phyloP scores from a whole-genome alignment of 2,797 vertebrate species.

The Oreortyx pictus region DNA sequence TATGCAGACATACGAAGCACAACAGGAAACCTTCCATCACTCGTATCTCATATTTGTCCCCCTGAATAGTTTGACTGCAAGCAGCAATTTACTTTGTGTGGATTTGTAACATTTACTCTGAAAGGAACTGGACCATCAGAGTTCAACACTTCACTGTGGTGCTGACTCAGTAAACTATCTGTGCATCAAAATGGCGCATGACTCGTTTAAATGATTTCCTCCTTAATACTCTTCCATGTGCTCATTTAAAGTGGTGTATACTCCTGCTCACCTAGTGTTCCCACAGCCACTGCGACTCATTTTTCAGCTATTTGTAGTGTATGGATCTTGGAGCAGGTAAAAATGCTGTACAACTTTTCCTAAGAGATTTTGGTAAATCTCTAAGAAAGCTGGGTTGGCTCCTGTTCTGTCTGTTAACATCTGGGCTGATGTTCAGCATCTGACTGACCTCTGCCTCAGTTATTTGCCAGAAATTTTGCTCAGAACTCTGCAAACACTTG shows the following conservation, averaged over 20 bases:
- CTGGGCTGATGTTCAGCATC: neutral
- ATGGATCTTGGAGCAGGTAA: neutral
- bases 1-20: neutral
- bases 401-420: neutral
- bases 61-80: neutral
- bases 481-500: neutral
- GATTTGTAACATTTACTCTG: neutral
- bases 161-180: neutral
- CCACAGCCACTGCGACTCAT: rapidly evolving
- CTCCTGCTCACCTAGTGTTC: neutral
- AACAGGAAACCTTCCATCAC: neutral
- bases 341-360: neutral
- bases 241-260: neutral
- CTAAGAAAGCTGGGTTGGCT: neutral
- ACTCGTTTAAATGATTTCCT: neutral
- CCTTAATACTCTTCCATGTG: neutral
- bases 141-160: neutral
- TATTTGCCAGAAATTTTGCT: neutral
- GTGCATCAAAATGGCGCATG: neutral
- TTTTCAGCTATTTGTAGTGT: neutral
- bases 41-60: neutral
- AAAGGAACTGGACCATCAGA: neutral
- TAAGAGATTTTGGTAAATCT: neutral
- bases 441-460: neutral
- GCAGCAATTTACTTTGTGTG: neutral